Conservation (phyloP, 2,888 invertebrate genomes). For the Tillus elongatus region DNA sequence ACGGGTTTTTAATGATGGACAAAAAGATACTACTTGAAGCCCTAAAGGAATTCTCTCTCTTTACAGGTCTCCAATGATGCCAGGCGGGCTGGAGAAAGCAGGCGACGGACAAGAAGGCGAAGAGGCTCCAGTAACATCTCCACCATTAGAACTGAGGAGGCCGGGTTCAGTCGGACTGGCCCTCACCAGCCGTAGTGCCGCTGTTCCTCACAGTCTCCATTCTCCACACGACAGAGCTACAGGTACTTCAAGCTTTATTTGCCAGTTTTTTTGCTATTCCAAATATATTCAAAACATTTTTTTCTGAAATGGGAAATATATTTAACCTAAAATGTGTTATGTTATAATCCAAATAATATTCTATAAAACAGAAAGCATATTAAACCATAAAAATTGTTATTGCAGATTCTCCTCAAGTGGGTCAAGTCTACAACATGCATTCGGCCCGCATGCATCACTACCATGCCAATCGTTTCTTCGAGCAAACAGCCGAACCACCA, state of each 20-base stretch:
- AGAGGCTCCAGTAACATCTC: conserved; percentile 43
- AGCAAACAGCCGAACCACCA: conserved; percentile 52
- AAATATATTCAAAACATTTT: background rate
- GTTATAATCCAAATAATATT: too few relatives aligned
- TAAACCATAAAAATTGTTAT: too few relatives aligned
- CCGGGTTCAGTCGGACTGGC: conserved; percentile 46
- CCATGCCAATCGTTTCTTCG: conserved; percentile 45
- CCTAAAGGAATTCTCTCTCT: background rate
- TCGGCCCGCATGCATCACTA: conserved; percentile 45
- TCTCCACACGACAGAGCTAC: conserved; percentile 62
- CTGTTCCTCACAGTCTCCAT: conserved; percentile 59
- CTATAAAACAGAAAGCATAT: too few relatives aligned
- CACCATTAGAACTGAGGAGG: conserved; percentile 63
- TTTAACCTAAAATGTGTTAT: too few relatives aligned
- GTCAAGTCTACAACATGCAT: conserved; percentile 51
- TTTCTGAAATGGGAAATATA: background rate
- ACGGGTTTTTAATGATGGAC: too few relatives aligned
- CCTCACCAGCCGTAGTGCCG: conserved; percentile 46
- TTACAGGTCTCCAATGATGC: conserved; percentile 46
- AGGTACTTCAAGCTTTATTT: too few relatives aligned
- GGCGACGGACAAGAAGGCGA: conserved; percentile 42
- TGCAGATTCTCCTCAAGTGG: conserved; percentile 58
- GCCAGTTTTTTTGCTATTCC: conserved; percentile 1
- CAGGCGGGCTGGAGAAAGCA: conserved; percentile 53
- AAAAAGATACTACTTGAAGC: background rate